phyloP scores from a whole-genome alignment of 2,888 invertebrate genomes.

The Nycteola revayana region DNA sequence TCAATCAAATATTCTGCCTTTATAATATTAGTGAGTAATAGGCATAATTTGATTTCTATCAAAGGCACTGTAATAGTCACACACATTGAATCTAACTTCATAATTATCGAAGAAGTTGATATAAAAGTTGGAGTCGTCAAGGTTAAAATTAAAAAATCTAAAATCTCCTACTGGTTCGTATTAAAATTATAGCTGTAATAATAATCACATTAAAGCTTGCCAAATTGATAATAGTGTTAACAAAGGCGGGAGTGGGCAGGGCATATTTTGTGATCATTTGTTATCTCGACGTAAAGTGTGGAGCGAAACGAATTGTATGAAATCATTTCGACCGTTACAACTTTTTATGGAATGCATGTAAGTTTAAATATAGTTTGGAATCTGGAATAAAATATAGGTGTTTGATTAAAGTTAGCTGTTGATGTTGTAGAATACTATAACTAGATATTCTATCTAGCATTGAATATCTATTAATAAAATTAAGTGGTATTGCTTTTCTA shows the following conservation, averaged over 20 bases:
- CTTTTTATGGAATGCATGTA: slow-evolving; percentile 21
- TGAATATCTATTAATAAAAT: no score
- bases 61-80: slow-evolving; percentile 1
- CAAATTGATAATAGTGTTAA: slow-evolving; percentile 76
- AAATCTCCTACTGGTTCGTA: slow-evolving; percentile 11
- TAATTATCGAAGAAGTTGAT: slow-evolving; percentile 19
- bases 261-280: slow-evolving; percentile 69
- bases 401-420: no score
- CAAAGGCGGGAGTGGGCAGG: slow-evolving; percentile 48
- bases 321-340: slow-evolving; percentile 31
- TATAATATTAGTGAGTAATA: no score
- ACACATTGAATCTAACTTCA: slow-evolving; percentile 1
- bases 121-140: slow-evolving; percentile 7
- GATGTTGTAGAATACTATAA: no score
- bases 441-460: no score
- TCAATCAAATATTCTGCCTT: no score
- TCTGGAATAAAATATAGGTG: no score
- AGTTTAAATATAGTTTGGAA: no score
- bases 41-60: no score
- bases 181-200: slow-evolving; percentile 25
- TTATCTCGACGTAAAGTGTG: slow-evolving; percentile 53
- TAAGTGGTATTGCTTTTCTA: no score
- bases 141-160: slow-evolving; percentile 11
- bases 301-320: slow-evolving; percentile 63
- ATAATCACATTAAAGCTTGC: slow-evolving; percentile 66